phyloP scores from a whole-genome alignment of 2,888 invertebrate species.

The Euspilapteryx auroguttella region DNA sequence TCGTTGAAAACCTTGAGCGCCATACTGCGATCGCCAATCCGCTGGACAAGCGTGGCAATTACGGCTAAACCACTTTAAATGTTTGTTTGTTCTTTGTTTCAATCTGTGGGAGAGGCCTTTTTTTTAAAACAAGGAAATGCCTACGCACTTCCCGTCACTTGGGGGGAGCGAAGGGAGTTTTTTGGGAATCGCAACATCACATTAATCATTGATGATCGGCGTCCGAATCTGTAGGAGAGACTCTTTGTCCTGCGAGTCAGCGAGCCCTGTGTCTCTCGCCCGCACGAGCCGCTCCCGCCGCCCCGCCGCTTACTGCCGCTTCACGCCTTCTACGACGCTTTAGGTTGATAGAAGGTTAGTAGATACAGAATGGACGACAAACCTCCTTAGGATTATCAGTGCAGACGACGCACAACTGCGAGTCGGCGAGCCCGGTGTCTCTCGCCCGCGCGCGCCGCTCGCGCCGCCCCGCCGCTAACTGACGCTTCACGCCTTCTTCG shows the following conservation, averaged over 20 bases:
- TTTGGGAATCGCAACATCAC: too few relatives aligned
- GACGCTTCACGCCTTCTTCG: slow-evolving; percentile 61
- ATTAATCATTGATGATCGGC: too few relatives aligned
- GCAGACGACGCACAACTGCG: slow-evolving; percentile 84
- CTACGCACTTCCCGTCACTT: too few relatives aligned
- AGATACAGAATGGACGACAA: slow-evolving; percentile 6
- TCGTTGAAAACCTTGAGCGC: too few relatives aligned
- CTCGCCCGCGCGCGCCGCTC: slow-evolving; percentile 67
- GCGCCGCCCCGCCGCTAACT: slow-evolving; percentile 67
- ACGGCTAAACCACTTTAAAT: too few relatives aligned
- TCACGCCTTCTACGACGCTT: slow-evolving; percentile 52
- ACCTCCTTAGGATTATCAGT: slow-evolving; percentile 81
- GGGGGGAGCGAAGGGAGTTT: too few relatives aligned
- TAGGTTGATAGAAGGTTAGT: slow-evolving; percentile 17
- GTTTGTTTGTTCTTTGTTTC: too few relatives aligned
- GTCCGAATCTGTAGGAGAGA: too few relatives aligned
- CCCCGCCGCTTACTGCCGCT: slow-evolving; percentile 65
- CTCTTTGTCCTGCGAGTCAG: slow-evolving; percentile 66
- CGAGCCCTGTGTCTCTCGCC: slow-evolving; percentile 64
- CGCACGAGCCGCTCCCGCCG: slow-evolving; percentile 67
- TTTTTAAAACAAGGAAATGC: too few relatives aligned
- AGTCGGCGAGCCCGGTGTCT: slow-evolving; percentile 63
- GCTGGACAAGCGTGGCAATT: too few relatives aligned
- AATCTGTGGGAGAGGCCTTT: too few relatives aligned
- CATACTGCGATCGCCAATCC: too few relatives aligned